Conservation (phyloP, 2,888 invertebrate genomes). For the Entomobrya proxima region DNA sequence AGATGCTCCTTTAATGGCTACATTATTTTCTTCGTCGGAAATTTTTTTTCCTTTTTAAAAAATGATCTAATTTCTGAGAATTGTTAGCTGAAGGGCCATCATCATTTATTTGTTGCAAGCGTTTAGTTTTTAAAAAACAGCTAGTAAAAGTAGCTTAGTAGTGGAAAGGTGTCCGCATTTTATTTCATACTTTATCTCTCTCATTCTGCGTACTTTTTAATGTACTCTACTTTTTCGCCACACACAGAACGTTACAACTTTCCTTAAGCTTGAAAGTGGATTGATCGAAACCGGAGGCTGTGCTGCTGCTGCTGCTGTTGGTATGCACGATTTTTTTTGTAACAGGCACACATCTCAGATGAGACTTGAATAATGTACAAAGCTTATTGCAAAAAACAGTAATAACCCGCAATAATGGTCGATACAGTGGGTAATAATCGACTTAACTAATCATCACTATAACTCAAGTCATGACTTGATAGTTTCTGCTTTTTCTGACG, state of each 20-base stretch:
- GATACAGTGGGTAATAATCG: slow-evolving; percentile 31
- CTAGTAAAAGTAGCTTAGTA: background rate
- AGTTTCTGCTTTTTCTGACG: slow-evolving; percentile 1
- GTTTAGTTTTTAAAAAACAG: too few species aligned
- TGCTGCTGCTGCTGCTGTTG: too few species aligned
- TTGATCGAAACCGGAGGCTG: slow-evolving; percentile 51
- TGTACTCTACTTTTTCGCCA: background rate
- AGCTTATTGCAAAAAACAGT: background rate
- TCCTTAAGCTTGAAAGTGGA: slow-evolving; percentile 38
- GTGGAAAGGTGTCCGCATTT: slow-evolving; percentile 46
- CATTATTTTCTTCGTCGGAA: too few species aligned
- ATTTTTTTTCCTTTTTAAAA: slow-evolving; percentile 1
- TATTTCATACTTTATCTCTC: background rate
- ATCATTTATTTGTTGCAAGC: background rate
- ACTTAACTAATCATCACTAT: slow-evolving; percentile 43
- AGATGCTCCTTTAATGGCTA: too few species aligned
- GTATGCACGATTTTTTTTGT: slow-evolving; percentile 23
- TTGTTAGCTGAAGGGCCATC: slow-evolving; percentile 25
- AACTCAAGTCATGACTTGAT: slow-evolving; percentile 59
- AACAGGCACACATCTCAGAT: background rate
- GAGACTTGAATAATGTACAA: background rate
- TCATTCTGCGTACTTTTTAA: background rate
- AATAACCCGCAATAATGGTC: slow-evolving; percentile 26
- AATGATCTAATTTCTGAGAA: slow-evolving; percentile 45
- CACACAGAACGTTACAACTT: slow-evolving; percentile 7